Percentiles rank a stretch among this genome's conserved stretches.
phyloP scores from a whole-genome alignment of 2,888 invertebrate genomes.

The Nasonovia ribisnigri region DNA sequence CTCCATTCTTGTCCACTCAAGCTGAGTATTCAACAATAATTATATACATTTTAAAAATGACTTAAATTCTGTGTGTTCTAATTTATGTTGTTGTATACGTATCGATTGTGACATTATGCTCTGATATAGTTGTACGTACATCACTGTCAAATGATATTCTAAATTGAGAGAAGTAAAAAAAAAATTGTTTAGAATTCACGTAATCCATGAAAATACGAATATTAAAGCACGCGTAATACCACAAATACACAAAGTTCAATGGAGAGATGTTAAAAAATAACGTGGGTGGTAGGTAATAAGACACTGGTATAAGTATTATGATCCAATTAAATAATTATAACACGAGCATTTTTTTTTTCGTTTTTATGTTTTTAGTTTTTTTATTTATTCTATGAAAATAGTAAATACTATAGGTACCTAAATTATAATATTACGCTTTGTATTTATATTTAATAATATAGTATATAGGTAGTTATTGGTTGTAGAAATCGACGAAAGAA shows the following conservation, averaged over 20 bases:
- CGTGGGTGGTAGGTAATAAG: neutral
- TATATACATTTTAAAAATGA: neutral
- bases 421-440: neutral
- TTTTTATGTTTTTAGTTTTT: neutral
- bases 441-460: neutral
- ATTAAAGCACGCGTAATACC: neutral
- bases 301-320: neutral
- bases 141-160: neutral
- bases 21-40: neutral
- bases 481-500: neutral
- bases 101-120: neutral
- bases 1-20: neutral
- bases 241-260: neutral
- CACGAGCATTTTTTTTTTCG: neutral
- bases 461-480: neutral
- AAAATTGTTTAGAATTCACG: neutral
- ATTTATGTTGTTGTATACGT: neutral
- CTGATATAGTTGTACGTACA: neutral
- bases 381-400: neutral
- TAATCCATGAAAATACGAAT: neutral
- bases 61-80: neutral
- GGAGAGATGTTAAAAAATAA: neutral
- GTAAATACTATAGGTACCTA: no score
- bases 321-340: neutral
- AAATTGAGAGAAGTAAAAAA: neutral